Evolutionary conservation across 53 echinoderm and acorn worm genomes (phyloP).

Genomic region (Stichopus horrens): DNA sequence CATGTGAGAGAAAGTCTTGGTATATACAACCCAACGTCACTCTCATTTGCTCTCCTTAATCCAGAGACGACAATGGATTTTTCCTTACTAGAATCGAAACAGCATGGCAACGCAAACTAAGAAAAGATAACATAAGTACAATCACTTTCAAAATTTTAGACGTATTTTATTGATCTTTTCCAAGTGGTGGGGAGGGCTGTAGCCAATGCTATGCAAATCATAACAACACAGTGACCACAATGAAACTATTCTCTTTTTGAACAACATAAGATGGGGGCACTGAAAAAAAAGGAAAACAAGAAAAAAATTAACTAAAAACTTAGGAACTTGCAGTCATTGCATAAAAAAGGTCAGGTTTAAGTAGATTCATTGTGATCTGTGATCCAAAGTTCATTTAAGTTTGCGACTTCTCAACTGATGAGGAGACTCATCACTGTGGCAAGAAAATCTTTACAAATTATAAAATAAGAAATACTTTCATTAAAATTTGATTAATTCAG

Average conservation of each 20-base stretch:
- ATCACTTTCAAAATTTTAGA: neutral
- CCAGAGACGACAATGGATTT: too few species aligned
- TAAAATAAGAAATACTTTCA: neutral
- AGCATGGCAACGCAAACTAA: too few species aligned
- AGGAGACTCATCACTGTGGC: neutral
- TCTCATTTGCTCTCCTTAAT: too few species aligned
- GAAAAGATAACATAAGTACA: too few species aligned
- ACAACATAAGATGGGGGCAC: neutral
- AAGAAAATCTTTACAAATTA: neutral
- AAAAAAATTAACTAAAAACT: neutral
- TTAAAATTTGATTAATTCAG: neutral
- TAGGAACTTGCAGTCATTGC: slow-evolving; percentile 20
- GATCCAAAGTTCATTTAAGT: neutral
- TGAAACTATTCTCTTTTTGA: neutral
- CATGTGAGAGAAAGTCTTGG: too few species aligned
- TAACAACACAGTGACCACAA: neutral
- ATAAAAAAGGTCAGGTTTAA: slow-evolving; percentile 10
- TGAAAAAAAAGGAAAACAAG: neutral
- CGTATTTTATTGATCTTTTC: neutral
- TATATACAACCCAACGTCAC: too few species aligned
- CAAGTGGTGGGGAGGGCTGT: neutral
- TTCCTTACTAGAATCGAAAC: too few species aligned
- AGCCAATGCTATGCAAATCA: slow-evolving; percentile 5
- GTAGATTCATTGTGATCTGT: neutral
- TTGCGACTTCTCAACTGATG: neutral